Evolutionary conservation across 2,888 invertebrate genomes (phyloP).

Genomic region (Baccha elongata): DNA sequence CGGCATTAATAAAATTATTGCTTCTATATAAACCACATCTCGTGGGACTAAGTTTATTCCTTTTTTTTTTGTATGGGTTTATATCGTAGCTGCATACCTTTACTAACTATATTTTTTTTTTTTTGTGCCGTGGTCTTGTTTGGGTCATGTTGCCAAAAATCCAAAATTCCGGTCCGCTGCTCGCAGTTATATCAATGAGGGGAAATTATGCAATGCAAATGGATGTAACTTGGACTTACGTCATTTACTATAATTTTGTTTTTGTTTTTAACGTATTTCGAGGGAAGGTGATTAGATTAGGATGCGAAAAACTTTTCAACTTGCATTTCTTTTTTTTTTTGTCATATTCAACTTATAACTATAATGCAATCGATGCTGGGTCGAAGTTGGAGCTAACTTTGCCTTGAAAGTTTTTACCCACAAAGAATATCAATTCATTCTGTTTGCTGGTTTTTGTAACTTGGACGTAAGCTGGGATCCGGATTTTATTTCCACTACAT

Average conservation of each 20-base stretch:
- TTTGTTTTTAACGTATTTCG: neutral
- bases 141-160: slow-evolving; percentile 46
- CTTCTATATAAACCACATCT: slow-evolving; percentile 35
- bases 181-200: neutral
- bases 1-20: slow-evolving; percentile 49
- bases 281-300: slow-evolving; percentile 49
- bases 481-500: slow-evolving; percentile 8
- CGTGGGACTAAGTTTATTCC: slow-evolving; percentile 14
- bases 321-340: too few species aligned
- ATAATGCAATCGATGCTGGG: slow-evolving; percentile 40
- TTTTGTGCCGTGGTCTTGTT: slow-evolving; percentile 14
- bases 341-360: neutral
- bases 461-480: slow-evolving; percentile 37
- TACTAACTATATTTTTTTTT: too few species aligned
- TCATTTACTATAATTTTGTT: slow-evolving; percentile 24
- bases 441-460: slow-evolving; percentile 6
- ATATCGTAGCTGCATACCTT: slow-evolving; percentile 10
- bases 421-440: slow-evolving; percentile 30
- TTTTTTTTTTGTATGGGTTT: slow-evolving; percentile 35
- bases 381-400: neutral
- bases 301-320: slow-evolving; percentile 44
- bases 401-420: slow-evolving; percentile 31
- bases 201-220: slow-evolving; percentile 41
- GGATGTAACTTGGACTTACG: slow-evolving; percentile 38
- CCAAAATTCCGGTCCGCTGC: slow-evolving; percentile 10